These are phyloP conservation scores for Disparrhopalites patrizii DNA, from an alignment of 2,888 invertebrate genomes.

Conservation along the genomic window DNA sequence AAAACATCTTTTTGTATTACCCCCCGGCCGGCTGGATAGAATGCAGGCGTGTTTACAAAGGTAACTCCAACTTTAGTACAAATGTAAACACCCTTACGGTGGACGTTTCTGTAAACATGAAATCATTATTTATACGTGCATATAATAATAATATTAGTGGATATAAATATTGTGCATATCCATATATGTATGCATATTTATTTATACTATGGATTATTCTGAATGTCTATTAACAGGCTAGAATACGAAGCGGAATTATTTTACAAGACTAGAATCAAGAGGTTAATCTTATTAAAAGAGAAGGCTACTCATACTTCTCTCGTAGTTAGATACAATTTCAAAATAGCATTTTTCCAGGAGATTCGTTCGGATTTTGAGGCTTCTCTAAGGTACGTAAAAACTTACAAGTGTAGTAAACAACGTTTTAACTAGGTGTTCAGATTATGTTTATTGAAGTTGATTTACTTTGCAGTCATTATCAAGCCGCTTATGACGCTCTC, in stretches of 20 bases:
- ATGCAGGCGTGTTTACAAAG: slow-evolving; percentile 64
- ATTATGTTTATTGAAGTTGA: not conserved
- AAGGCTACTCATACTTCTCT: slow-evolving; percentile 86
- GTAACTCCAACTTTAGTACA: slow-evolving; percentile 51
- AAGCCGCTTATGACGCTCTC: slow-evolving; percentile 37
- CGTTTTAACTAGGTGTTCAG: not conserved
- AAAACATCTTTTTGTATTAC: slow-evolving; percentile 87
- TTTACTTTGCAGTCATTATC: slow-evolving; percentile 37
- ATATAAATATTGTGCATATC: slow-evolving; percentile 23
- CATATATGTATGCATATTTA: slow-evolving; percentile 20
- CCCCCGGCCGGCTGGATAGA: slow-evolving; percentile 73
- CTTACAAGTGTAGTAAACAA: not conserved
- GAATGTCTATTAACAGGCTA: slow-evolving; percentile 2
- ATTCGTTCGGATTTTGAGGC: slow-evolving; percentile 82
- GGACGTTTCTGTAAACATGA: not conserved
- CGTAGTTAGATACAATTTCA: slow-evolving; percentile 93
- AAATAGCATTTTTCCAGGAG: slow-evolving; percentile 92
- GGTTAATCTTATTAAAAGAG: slow-evolving; percentile 69
- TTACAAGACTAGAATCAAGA: slow-evolving; percentile 37
- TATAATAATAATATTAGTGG: not conserved
- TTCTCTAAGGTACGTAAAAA: slow-evolving; percentile 57
- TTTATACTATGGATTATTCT: not conserved
- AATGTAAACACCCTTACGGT: not conserved
- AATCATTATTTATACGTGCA: not conserved
- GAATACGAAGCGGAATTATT: slow-evolving; percentile 32